Base-by-base conservation (phyloP, 2,797 vertebrate genomes). In the Lacerta agilis region DNA sequence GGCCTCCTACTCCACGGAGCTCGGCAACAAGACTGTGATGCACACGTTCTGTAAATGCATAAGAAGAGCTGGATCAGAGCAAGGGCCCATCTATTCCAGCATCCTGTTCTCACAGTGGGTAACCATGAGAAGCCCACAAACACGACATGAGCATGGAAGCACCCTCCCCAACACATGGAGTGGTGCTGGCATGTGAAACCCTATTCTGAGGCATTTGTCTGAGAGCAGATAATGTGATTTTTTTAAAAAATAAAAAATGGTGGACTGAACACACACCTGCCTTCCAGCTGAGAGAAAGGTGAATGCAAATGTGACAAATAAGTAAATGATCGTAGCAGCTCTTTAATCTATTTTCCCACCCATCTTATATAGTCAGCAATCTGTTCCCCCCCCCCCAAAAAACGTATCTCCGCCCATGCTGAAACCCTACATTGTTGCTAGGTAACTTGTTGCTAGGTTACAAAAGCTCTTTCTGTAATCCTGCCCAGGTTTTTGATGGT, bases 371-470 rank as follows among this genome's bases (percentile, higher is more conserved):
- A 78, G n/a, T 66, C 38, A 41, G 43, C 5, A 69, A n/a, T 64
- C 66, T 83, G 20, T 25, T 45, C 45, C n/a, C 64, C 38, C 11
- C 25, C 41, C 43, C 20, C 41, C 41, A 79, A 72, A 43, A 13
- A 38, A 64, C 64, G 43, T 17, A 41, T 38, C 7, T 15, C 38
- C 36, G 33, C 25, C 33, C 33, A 72, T 87, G 86, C 43, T 49
- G 11, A 86, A 86, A 41, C 36, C 58, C 81, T 83, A 86, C 36
- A 43, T 86, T 85, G 92, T 91, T 91, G 90, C 90, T 90, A 90
- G 79, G 92, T 92, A 88, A 90, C 86, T 86, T 85, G 92, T 91
- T 91, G 90, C 89, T 90, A 90, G 79, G 92, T 92, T 90, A 89
- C 86, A 66, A 89, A 86, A 73, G 13, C 20, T 64, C 49, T 88